Conservation (phyloP, 2,888 invertebrate genomes). For the Hydraecia micacea region DNA sequence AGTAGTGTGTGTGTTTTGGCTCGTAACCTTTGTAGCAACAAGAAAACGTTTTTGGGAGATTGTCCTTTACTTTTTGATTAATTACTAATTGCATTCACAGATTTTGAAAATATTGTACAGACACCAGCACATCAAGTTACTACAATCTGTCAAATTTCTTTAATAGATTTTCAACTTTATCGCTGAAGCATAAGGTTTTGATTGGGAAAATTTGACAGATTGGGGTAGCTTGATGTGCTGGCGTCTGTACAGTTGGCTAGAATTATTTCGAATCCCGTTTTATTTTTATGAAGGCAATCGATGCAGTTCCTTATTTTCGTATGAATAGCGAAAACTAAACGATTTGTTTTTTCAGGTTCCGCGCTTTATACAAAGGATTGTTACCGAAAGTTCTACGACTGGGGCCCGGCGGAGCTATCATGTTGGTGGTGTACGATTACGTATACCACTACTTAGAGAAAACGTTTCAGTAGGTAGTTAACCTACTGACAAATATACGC, state of each 20-base stretch:
- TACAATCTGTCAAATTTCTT: no score
- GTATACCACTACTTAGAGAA: slow-evolving; percentile 93
- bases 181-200: no score
- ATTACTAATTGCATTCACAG: not conserved
- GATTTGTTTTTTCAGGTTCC: slow-evolving; percentile 90
- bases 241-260: not conserved
- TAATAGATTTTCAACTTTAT: no score
- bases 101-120: not conserved
- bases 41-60: not conserved
- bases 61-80: not conserved
- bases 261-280: not conserved
- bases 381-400: slow-evolving; percentile 97
- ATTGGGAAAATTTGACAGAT: no score
- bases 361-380: slow-evolving; percentile 97
- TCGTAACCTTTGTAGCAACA: not conserved
- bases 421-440: slow-evolving; percentile 98
- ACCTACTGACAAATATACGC: not conserved
- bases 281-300: not conserved
- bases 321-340: not conserved
- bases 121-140: no score
- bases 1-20: no score
- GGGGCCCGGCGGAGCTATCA: slow-evolving; percentile 98
- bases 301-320: not conserved
- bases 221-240: no score
- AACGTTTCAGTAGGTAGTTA: slow-evolving; percentile 72